These are phyloP conservation scores for Antrozous pallidus DNA, from an alignment of 2,797 vertebrate species.

Conservation along the genomic window DNA sequence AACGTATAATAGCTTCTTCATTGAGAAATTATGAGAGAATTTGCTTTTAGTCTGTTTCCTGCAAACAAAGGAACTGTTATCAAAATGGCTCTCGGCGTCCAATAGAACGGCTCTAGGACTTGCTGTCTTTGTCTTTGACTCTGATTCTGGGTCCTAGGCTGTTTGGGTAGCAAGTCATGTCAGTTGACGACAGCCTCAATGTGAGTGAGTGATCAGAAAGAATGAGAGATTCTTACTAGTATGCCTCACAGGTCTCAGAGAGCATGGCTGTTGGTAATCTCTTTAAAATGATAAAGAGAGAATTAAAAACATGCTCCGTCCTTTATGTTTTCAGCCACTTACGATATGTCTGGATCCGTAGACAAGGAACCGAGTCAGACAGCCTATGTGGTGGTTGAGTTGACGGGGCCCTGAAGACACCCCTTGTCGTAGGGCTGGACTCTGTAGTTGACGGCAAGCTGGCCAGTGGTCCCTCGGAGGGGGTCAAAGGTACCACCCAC, in stretches of 20 bases:
- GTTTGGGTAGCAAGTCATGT: not conserved
- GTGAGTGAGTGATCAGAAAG: not conserved
- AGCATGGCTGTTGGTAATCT: not conserved
- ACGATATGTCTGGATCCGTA: not conserved
- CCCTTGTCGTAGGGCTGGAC: rapidly evolving
- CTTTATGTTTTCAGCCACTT: not conserved
- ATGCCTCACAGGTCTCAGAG: not conserved
- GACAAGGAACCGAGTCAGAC: not conserved
- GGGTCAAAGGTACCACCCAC: not conserved
- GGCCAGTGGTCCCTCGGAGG: not conserved
- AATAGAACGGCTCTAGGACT: not conserved
- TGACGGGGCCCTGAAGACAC: not conserved
- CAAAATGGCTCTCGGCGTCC: not conserved
- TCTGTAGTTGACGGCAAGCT: not conserved
- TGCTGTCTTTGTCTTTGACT: not conserved
- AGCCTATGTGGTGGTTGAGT: not conserved
- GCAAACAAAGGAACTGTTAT: not conserved
- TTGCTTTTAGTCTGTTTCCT: not conserved
- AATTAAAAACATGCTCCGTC: not conserved
- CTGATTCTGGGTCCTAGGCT: not conserved
- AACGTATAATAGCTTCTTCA: not conserved
- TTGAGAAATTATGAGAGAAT: not conserved
- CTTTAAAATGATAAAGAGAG: not conserved
- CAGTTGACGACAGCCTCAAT: not conserved
- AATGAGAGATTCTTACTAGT: not conserved